These are phyloP conservation scores for Lonchura striata DNA, from an alignment of 2,113 vertebrate genomes.

Conservation along the genomic window DNA sequence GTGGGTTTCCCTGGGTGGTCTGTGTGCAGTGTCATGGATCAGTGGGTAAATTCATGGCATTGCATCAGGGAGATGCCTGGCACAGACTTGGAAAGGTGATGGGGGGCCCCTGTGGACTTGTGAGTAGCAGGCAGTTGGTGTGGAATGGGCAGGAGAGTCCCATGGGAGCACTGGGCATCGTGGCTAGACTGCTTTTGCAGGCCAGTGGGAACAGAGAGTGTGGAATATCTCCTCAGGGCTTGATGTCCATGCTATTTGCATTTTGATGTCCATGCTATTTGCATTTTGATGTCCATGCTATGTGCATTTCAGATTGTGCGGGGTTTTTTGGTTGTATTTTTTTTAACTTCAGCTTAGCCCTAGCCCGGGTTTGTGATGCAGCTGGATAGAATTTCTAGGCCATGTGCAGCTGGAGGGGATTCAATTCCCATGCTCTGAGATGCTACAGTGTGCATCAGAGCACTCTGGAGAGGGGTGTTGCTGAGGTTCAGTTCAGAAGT, in stretches of 20 bases:
- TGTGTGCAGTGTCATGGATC: fast-evolving
- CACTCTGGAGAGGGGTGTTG: neutral
- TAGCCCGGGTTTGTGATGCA: neutral
- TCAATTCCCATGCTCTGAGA: fast-evolving
- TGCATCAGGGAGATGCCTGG: neutral
- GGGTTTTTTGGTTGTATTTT: neutral
- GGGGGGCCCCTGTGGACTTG: neutral
- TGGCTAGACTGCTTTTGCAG: neutral
- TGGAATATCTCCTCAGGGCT: neutral
- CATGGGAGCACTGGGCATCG: fast-evolving
- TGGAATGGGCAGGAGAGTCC: neutral
- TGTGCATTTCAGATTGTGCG: neutral
- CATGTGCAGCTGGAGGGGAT: neutral
- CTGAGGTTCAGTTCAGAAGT: neutral
- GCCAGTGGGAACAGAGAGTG: neutral
- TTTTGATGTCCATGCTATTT: too few relatives aligned
- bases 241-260: neutral
- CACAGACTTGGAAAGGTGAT: neutral
- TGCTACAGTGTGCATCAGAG: neutral
- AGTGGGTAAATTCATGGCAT: neutral
- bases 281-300: neutral
- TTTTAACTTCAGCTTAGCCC: neutral
- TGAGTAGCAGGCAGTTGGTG: fast-evolving
- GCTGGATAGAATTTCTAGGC: neutral
- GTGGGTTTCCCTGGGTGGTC: neutral